A percentile compares a stretch with the other conserved stretches of the same genome.
Evolutionary conservation across 1,140 invertebrate species (phyloP).

Genomic region (Gonatopus flavifemur): DNA sequence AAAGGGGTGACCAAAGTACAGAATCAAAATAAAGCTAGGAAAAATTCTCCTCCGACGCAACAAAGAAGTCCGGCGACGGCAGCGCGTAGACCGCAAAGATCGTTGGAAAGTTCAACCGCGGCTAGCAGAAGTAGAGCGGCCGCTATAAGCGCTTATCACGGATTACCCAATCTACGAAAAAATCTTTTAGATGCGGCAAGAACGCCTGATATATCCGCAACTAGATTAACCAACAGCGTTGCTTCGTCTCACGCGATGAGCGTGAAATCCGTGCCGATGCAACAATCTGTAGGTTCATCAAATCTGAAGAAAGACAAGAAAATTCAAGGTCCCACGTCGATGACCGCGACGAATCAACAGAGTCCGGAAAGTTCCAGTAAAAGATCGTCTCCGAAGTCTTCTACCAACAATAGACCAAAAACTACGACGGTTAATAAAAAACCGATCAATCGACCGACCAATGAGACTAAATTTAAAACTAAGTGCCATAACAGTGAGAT

Average conservation of each 20-base stretch:
- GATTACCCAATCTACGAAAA: constrained; percentile 45
- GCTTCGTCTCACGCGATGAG: constrained; percentile 15
- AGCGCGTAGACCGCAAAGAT: constrained; percentile 32
- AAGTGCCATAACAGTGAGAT: constrained; percentile 46
- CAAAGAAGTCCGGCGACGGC: constrained; percentile 38
- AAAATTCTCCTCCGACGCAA: constrained; percentile 44
- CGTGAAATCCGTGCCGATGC: constrained; percentile 3
- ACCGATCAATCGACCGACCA: constrained; percentile 18
- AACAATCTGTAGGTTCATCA: no score
- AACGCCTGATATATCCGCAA: constrained; percentile 46
- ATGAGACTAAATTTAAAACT: constrained; percentile 41
- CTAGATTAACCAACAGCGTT: constrained; percentile 16
- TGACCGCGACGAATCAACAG: constrained; percentile 32
- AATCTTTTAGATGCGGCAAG: constrained; percentile 53
- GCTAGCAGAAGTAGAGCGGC: constrained; percentile 52
- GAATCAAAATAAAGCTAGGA: constrained; percentile 37
- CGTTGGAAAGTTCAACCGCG: constrained; percentile 50
- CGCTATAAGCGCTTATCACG: constrained; percentile 45
- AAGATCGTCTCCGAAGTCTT: constrained; percentile 47
- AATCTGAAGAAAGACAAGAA: constrained; percentile 37
- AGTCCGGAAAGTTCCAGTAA: constrained; percentile 47
- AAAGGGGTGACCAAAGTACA: constrained; percentile 31
- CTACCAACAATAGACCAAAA: constrained; percentile 27
- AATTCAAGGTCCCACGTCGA: constrained; percentile 23
- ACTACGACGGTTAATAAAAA: constrained; percentile 27